Conservation (phyloP, 2,113 vertebrate genomes). For the Aspidoscelis tigris region DNA sequence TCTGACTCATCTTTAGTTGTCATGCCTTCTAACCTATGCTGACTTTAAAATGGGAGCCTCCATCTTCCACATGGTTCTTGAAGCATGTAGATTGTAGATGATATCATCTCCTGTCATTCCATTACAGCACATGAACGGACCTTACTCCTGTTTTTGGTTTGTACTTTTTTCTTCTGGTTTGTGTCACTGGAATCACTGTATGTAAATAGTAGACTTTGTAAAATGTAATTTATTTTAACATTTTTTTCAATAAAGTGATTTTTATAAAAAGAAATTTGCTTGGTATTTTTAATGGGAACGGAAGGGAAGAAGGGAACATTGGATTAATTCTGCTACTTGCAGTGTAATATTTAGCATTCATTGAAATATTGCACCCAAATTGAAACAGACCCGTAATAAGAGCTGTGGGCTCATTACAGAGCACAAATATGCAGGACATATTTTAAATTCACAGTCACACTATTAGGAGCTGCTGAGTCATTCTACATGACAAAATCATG, state of each 20-base stretch:
- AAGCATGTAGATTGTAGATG: conserved; percentile 50
- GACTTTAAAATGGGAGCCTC: conserved; percentile 31
- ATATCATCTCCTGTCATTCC: conserved; percentile 48
- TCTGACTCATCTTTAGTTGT: conserved; percentile 41
- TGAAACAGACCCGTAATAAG: neutral
- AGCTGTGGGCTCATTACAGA: no score
- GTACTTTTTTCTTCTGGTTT: conserved; percentile 59
- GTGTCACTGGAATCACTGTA: conserved; percentile 74
- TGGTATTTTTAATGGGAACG: conserved; percentile 6
- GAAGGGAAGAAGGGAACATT: neutral
- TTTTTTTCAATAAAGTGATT: conserved; percentile 74
- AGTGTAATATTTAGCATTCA: neutral
- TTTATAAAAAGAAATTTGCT: conserved; percentile 41
- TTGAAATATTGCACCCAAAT: neutral
- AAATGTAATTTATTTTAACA: conserved; percentile 85
- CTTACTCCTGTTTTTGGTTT: conserved; percentile 18
- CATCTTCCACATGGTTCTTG: conserved; percentile 44
- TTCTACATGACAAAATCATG: no score
- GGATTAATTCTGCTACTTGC: neutral
- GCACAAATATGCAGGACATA: no score
- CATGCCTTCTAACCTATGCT: conserved; percentile 55
- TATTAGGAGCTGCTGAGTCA: neutral
- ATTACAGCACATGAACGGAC: conserved; percentile 38
- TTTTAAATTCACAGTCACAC: no score
- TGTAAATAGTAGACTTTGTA: conserved; percentile 74